These are phyloP conservation scores for Branchinecta sandiegonensis DNA, from an alignment of 2,888 invertebrate species.

Conservation along the genomic window DNA sequence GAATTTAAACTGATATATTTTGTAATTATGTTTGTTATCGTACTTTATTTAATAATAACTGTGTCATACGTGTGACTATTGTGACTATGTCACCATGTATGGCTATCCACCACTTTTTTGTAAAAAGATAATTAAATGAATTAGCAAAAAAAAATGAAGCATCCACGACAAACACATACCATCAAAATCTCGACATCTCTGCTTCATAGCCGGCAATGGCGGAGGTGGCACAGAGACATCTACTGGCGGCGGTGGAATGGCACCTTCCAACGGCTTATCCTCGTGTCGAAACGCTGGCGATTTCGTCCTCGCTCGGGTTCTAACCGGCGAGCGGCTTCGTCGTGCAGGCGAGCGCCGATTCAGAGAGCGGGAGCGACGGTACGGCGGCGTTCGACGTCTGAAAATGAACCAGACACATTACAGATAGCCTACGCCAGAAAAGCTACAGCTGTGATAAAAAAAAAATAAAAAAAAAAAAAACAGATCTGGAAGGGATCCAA, in stretches of 20 bases:
- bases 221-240: slow-evolving; percentile 31
- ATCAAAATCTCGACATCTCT: slow-evolving; percentile 76
- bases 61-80: too few species aligned
- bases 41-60: too few species aligned
- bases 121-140: background rate
- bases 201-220: slow-evolving; percentile 35
- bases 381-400: background rate
- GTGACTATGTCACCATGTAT: too few species aligned
- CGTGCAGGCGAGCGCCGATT: background rate
- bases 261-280: slow-evolving; percentile 28
- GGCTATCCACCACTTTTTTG: too few species aligned
- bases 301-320: slow-evolving; percentile 42
- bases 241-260: slow-evolving; percentile 32
- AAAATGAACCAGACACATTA: background rate
- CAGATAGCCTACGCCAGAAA: too few species aligned
- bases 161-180: slow-evolving; percentile 39
- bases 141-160: background rate
- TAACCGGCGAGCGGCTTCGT: slow-evolving; percentile 36
- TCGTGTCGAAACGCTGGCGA: slow-evolving; percentile 27
- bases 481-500: too few species aligned
- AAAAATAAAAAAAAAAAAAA: too few species aligned
- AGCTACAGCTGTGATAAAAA: too few species aligned
- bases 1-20: too few species aligned
- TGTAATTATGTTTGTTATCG: too few species aligned
- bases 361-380: background rate